phyloP scores from a whole-genome alignment of 2,888 invertebrate genomes.

The Drosophila niveifrons region DNA sequence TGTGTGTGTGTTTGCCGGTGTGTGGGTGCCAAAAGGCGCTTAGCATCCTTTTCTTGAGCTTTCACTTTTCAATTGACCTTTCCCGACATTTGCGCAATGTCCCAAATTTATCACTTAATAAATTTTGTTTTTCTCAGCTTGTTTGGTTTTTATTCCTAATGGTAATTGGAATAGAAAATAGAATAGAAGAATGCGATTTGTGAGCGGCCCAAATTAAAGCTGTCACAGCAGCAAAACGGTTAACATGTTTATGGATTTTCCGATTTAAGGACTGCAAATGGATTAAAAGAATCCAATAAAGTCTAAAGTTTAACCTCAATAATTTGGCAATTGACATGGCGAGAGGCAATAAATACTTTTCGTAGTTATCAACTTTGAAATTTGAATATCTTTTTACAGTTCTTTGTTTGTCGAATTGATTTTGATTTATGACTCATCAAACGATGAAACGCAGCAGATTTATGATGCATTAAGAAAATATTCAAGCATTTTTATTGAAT shows the following conservation, averaged over 20 bases:
- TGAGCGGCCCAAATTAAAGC: constrained; percentile 54
- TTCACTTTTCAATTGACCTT: constrained; percentile 79
- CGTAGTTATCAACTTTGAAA: constrained; percentile 6
- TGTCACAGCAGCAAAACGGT: constrained; percentile 22
- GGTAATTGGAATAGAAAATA: constrained; percentile 61
- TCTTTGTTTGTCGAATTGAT: constrained; percentile 34
- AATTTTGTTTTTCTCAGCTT: constrained; percentile 48
- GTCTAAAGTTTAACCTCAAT: not conserved
- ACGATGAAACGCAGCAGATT: constrained; percentile 48
- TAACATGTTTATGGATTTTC: constrained; percentile 1
- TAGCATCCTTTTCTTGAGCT: constrained; percentile 72
- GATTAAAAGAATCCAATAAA: constrained; percentile 5
- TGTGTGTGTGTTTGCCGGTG: constrained; percentile 17
- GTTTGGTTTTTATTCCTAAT: constrained; percentile 43
- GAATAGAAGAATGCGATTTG: constrained; percentile 43
- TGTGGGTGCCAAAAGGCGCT: constrained; percentile 69
- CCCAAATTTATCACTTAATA: constrained; percentile 77
- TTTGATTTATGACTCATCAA: constrained; percentile 41
- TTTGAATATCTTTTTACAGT: constrained; percentile 14
- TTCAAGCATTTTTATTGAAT: constrained; percentile 63
- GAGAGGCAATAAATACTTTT: not conserved
- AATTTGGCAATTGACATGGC: not conserved
- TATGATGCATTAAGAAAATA: constrained; percentile 62
- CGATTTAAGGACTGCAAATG: constrained; percentile 1
- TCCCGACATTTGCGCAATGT: constrained; percentile 72